A percentile compares a stretch with the other conserved stretches of the same genome.
phyloP scores from a whole-genome alignment of 1,140 invertebrate species.

The Maniola jurtina region DNA sequence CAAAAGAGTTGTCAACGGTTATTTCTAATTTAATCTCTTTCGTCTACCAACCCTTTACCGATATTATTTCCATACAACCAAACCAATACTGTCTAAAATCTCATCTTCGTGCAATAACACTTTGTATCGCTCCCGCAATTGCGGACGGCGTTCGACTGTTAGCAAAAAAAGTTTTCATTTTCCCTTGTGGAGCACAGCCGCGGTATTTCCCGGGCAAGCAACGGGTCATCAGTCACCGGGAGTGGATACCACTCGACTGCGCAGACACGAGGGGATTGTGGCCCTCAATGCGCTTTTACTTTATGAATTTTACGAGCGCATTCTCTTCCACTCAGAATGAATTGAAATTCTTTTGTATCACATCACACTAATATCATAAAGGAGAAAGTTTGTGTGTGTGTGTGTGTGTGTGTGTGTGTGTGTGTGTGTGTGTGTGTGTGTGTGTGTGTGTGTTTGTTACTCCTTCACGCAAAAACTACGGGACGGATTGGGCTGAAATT shows the following conservation, averaged over 20 bases:
- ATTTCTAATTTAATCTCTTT: background rate
- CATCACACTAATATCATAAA: too few species aligned
- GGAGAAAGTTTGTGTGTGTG: too few species aligned
- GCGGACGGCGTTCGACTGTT: conserved; percentile 21
- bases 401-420: too few species aligned
- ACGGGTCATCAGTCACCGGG: conserved; percentile 67
- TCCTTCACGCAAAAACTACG: too few species aligned
- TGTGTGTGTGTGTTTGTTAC: too few species aligned
- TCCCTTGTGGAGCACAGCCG: conserved; percentile 38
- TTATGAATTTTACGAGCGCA: conserved; percentile 52
- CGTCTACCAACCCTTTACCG: too few species aligned
- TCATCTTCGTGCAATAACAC: conserved; percentile 12
- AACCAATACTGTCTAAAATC: background rate
- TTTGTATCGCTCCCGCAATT: conserved; percentile 7
- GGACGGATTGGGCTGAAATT: too few species aligned
- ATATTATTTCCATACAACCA: background rate
- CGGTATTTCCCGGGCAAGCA: conserved; percentile 42
- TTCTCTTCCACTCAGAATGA: background rate
- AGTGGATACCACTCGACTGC: conserved; percentile 60
- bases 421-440: too few species aligned
- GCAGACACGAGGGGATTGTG: conserved; percentile 60
- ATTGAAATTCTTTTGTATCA: conserved; percentile 6
- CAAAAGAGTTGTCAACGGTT: too few species aligned
- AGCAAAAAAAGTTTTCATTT: conserved; percentile 29
- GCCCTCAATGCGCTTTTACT: conserved; percentile 66